Evolutionary conservation across 2,888 invertebrate species (phyloP).

Genomic region (Sphaeridia pumilis): DNA sequence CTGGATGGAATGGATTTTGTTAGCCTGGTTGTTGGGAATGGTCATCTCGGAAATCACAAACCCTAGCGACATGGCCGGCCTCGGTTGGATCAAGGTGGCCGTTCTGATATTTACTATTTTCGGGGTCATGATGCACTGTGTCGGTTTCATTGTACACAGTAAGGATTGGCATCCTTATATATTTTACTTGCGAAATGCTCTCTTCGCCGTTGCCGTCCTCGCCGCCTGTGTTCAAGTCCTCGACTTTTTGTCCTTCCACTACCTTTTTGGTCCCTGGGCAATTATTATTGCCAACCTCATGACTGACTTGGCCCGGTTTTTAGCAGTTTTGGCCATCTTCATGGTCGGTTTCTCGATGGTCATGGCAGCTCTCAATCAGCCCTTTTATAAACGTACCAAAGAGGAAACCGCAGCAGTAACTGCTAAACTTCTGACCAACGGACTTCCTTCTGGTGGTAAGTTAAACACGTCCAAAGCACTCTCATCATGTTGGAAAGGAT

Average conservation of each 20-base stretch:
- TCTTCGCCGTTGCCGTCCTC: conserved; percentile 88
- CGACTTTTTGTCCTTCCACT: conserved; percentile 96
- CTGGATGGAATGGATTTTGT: conserved; percentile 91
- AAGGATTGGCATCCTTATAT: conserved; percentile 65
- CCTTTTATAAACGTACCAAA: conserved; percentile 39
- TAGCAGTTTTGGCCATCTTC: conserved; percentile 94
- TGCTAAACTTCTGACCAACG: conserved; percentile 35
- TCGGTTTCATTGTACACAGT: conserved; percentile 54
- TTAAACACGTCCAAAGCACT: too few species aligned
- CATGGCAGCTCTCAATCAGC: conserved; percentile 90
- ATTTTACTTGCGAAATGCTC: conserved; percentile 91
- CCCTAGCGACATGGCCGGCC: conserved; percentile 91
- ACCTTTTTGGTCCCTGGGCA: conserved; percentile 99
- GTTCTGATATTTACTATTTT: conserved; percentile 78
- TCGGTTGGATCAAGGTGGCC: conserved; percentile 85
- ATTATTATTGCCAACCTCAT: conserved; percentile 94
- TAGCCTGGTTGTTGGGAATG: conserved; percentile 89
- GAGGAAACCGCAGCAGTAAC: conserved; percentile 13
- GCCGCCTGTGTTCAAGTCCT: conserved; percentile 94
- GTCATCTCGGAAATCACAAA: conserved; percentile 93
- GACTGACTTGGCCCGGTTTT: conserved; percentile 88
- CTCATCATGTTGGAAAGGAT: too few species aligned
- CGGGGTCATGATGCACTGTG: conserved; percentile 76
- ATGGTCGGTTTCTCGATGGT: conserved; percentile 98
- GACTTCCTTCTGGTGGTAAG: conserved; percentile 37